Evolutionary conservation across 2,797 vertebrate species (phyloP).

Genomic region (Gila robusta): DNA sequence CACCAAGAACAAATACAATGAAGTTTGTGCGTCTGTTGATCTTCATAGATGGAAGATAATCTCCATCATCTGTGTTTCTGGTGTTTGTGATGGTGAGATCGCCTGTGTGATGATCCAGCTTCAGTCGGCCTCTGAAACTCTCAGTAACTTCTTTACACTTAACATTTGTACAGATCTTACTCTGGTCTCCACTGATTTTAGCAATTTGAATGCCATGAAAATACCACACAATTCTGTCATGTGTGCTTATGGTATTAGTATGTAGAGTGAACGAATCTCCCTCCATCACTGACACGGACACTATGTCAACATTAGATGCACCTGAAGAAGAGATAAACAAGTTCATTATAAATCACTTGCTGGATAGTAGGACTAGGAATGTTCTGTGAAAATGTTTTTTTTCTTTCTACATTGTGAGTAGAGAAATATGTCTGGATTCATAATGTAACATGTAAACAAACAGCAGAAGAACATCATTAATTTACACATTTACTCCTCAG

Average conservation of each 20-base stretch:
- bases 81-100: neutral
- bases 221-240: neutral
- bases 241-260: neutral
- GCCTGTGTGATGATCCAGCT: neutral
- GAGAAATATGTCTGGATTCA: too few relatives aligned
- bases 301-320: too few relatives aligned
- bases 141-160: rapidly evolving
- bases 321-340: neutral
- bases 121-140: neutral
- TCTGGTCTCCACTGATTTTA: rapidly evolving
- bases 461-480: too few relatives aligned
- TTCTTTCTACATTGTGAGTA: too few relatives aligned
- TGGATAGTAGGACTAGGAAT: neutral
- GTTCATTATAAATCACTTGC: neutral
- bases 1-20: neutral
- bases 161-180: neutral
- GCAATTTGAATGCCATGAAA: neutral
- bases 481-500: too few relatives aligned
- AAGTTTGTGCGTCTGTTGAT: too few relatives aligned
- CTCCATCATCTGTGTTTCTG: rapidly evolving
- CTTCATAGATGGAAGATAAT: too few relatives aligned
- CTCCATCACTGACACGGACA: neutral
- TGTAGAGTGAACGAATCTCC: neutral
- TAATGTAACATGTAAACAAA: too few relatives aligned
- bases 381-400: too few relatives aligned